These are phyloP conservation scores for Hozukius guyotensis DNA, from an alignment of 2,797 vertebrate species.

Conservation along the genomic window DNA sequence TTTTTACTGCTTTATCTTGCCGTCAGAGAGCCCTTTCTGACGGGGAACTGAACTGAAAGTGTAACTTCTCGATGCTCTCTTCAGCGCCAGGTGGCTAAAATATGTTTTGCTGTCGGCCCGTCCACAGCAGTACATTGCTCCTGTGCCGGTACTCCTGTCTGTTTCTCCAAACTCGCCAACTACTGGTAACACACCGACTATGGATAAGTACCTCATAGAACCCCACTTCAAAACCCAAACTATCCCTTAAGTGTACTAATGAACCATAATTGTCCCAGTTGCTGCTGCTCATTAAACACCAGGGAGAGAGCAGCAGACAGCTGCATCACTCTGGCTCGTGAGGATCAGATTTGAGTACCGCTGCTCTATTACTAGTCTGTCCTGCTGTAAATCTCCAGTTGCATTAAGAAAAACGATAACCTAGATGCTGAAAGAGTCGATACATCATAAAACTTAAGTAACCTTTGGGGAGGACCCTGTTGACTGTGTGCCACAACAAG, in stretches of 20 bases:
- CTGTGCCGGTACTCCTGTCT: too few species aligned
- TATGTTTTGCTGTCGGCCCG: too few species aligned
- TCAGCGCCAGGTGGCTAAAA: too few species aligned
- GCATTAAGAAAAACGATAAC: background rate
- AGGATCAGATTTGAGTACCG: background rate
- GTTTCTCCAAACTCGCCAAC: too few species aligned
- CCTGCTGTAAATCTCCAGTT: background rate
- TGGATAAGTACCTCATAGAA: too few species aligned
- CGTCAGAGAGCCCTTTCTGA: too few species aligned
- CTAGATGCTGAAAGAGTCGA: background rate
- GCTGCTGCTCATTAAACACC: background rate
- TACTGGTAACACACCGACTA: too few species aligned
- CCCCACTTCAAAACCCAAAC: too few species aligned
- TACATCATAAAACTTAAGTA: slow-evolving; percentile 12
- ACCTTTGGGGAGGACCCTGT: slow-evolving; percentile 36
- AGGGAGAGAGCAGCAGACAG: background rate
- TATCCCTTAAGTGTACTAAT: background rate
- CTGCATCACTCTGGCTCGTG: background rate
- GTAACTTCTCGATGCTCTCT: too few species aligned
- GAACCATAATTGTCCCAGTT: background rate
- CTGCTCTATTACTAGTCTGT: background rate
- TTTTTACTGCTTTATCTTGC: too few species aligned
- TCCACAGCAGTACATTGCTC: too few species aligned
- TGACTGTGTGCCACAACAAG: slow-evolving; percentile 54
- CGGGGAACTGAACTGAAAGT: too few species aligned